Conservation (phyloP, 1,140 invertebrate species). For the Drosophila virilis region DNA sequence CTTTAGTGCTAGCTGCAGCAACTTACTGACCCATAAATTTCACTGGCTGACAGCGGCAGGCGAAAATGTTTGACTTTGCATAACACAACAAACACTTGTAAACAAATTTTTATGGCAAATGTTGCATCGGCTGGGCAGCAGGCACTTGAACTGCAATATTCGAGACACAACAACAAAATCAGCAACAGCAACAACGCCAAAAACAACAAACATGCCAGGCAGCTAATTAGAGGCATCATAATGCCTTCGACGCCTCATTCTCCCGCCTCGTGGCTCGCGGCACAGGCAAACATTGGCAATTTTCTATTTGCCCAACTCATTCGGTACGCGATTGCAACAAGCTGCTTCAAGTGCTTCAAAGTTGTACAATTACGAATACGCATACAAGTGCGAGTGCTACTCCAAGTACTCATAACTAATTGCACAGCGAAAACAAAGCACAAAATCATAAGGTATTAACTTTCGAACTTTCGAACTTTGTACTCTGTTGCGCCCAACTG, state of each 20-base stretch:
- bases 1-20: conserved; percentile 48
- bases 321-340: conserved; percentile 73
- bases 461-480: conserved; percentile 55
- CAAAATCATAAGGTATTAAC: conserved; percentile 45
- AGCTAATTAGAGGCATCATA: conserved; percentile 80
- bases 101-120: conserved; percentile 74
- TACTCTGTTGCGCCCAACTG: conserved; percentile 13
- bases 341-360: conserved; percentile 55
- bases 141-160: conserved; percentile 52
- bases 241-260: conserved; percentile 21
- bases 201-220: conserved; percentile 27
- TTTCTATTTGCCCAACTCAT: conserved; percentile 79
- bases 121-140: conserved; percentile 41
- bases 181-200: conserved; percentile 8
- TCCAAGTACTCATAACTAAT: conserved; percentile 58
- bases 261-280: not conserved
- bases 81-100: conserved; percentile 49
- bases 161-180: conserved; percentile 21
- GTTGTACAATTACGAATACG: conserved; percentile 33
- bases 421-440: conserved; percentile 32
- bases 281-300: conserved; percentile 64
- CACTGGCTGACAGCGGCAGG: conserved; percentile 48
- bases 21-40: conserved; percentile 79
- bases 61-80: conserved; percentile 53
- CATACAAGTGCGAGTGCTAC: conserved; percentile 8